Conservation (phyloP, 2,113 vertebrate species). For the Phrynocephalus versicolor region DNA sequence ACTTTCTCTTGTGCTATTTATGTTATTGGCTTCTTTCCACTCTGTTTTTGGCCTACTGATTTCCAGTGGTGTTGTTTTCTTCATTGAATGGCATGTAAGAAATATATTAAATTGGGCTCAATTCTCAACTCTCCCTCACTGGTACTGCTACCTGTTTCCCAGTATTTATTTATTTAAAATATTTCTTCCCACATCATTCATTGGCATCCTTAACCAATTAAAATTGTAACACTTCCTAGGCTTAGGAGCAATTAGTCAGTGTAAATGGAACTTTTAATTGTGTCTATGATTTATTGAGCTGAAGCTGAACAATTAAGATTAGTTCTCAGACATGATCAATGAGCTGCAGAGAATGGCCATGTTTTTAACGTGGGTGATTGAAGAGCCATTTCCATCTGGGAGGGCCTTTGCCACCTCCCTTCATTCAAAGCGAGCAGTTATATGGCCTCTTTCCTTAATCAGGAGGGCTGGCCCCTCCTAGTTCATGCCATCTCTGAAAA, state of each 20-base stretch:
- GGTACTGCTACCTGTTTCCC: background rate
- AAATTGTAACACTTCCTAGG: conserved; percentile 24
- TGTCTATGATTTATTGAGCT: conserved; percentile 57
- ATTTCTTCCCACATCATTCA: conserved; percentile 8
- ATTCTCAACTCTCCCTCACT: accelerated
- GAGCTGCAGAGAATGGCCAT: conserved; percentile 28
- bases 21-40: background rate
- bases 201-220: conserved; percentile 16
- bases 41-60: background rate
- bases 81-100: background rate
- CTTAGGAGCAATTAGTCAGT: conserved; percentile 50
- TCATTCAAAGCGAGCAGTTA: background rate
- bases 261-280: conserved; percentile 56
- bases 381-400: background rate
- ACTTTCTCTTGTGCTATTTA: background rate
- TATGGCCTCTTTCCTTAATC: background rate
- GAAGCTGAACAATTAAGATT: conserved; percentile 49
- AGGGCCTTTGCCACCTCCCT: background rate
- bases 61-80: background rate
- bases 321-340: conserved; percentile 34
- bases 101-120: background rate
- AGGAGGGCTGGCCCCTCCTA: background rate
- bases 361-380: conserved; percentile 20
- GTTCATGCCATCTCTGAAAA: background rate
- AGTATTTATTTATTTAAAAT: background rate